Percentiles rank a stretch among this genome's conserved stretches.
These are phyloP conservation scores for Hemibagrus wyckioides DNA, from an alignment of 2,113 vertebrate species.

Conservation along the genomic window DNA sequence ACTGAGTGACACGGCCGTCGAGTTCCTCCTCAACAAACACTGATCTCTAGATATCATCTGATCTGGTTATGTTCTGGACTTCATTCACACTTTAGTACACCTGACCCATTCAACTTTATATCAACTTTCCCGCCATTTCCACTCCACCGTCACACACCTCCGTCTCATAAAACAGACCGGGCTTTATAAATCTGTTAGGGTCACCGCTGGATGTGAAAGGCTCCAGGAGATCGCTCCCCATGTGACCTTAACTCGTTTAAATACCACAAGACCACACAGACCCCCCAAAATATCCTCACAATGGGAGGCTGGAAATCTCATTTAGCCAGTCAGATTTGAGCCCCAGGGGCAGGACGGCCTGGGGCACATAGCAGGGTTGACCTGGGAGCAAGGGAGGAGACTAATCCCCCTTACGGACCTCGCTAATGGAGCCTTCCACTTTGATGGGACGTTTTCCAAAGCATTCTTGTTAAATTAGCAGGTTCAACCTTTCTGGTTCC, in stretches of 20 bases:
- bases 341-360: constrained; percentile 18
- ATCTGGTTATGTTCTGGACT: neutral
- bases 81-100: neutral
- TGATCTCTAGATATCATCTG: neutral
- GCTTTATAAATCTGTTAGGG: neutral
- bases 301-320: constrained; percentile 45
- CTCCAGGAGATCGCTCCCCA: neutral
- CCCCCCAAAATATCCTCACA: constrained; percentile 33
- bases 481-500: constrained; percentile 8
- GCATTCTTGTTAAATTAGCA: constrained; percentile 1
- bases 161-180: neutral
- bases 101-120: too few relatives aligned
- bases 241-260: constrained; percentile 22
- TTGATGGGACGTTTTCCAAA: constrained; percentile 6
- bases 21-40: neutral
- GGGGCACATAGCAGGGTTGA: constrained; percentile 33
- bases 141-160: neutral
- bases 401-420: constrained; percentile 46
- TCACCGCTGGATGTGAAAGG: neutral
- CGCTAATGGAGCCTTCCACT: constrained; percentile 19
- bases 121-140: too few relatives aligned
- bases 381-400: constrained; percentile 30
- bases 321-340: constrained; percentile 46
- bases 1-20: neutral
- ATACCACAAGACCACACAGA: constrained; percentile 28